A percentile compares a stretch with the other conserved stretches of the same genome.
phyloP scores from a whole-genome alignment of 1,140 invertebrate species.

The Calosoma granatense region DNA sequence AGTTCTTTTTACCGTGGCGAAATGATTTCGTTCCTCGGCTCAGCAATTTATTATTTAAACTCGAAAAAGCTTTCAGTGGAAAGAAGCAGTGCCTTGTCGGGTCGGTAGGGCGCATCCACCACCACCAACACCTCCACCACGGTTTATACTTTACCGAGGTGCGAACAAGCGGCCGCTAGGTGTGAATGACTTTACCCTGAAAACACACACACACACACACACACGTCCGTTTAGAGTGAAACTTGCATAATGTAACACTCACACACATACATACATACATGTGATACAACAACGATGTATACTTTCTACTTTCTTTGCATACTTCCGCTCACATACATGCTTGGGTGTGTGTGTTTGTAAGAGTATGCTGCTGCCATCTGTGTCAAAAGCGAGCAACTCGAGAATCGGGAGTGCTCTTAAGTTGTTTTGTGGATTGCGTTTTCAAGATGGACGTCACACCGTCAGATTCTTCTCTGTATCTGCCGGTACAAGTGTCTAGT shows the following conservation, averaged over 20 bases:
- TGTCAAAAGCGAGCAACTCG: not conserved
- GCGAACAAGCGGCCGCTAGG: not conserved
- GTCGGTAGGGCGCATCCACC: conserved; percentile 7
- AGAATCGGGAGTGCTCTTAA: too few species aligned
- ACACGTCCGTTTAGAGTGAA: too few species aligned
- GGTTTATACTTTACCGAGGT: not conserved
- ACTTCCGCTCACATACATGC: too few species aligned
- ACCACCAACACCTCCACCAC: not conserved
- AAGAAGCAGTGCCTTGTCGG: not conserved
- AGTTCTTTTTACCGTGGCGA: not conserved
- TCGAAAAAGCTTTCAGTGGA: conserved; percentile 23
- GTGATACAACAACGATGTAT: too few species aligned
- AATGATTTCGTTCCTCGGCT: conserved; percentile 6
- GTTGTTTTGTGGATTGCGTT: too few species aligned
- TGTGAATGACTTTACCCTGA: not conserved
- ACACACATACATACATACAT: too few species aligned
- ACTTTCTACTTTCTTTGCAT: too few species aligned
- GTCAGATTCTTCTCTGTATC: too few species aligned
- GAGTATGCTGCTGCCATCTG: not conserved
- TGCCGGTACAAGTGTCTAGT: too few species aligned
- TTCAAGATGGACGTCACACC: too few species aligned
- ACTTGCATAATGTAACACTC: not conserved
- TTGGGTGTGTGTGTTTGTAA: too few species aligned
- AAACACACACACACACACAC: too few species aligned
- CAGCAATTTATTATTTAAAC: conserved; percentile 26